Conservation (phyloP, 2,113 vertebrate species). For the Pteronura brasiliensis region DNA sequence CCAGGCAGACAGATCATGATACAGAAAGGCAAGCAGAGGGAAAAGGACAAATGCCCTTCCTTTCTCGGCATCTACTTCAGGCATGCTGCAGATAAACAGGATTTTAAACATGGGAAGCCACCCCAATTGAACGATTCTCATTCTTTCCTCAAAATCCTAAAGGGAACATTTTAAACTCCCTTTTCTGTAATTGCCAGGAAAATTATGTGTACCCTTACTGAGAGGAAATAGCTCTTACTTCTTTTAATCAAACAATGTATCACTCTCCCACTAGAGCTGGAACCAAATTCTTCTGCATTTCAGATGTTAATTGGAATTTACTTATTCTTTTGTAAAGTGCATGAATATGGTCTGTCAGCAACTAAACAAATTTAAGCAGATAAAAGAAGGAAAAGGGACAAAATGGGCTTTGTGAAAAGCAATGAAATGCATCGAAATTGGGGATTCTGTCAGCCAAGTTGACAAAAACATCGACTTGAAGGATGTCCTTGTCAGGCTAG, state of each 20-base stretch:
- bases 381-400: neutral
- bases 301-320: slow-evolving; percentile 63
- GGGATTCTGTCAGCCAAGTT: neutral
- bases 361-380: slow-evolving; percentile 24
- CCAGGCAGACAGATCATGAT: neutral
- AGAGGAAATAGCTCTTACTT: slow-evolving; percentile 42
- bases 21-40: slow-evolving; percentile 24
- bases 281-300: slow-evolving; percentile 38
- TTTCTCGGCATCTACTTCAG: slow-evolving; percentile 56
- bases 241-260: slow-evolving; percentile 53
- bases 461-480: slow-evolving; percentile 33
- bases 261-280: neutral
- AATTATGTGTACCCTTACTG: slow-evolving; percentile 51
- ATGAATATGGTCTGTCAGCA: slow-evolving; percentile 49
- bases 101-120: slow-evolving; percentile 58
- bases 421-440: slow-evolving; percentile 21
- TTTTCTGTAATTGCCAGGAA: slow-evolving; percentile 49
- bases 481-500: slow-evolving; percentile 57
- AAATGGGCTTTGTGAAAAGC: neutral
- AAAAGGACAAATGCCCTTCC: slow-evolving; percentile 11
- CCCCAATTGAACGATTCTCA: slow-evolving; percentile 55
- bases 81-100: slow-evolving; percentile 50
- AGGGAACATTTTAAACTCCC: slow-evolving; percentile 36
- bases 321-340: slow-evolving; percentile 50
- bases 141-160: slow-evolving; percentile 64